A percentile compares a stretch with the other conserved stretches of the same genome.
Evolutionary conservation across 2,113 vertebrate species (phyloP).

Genomic region (Chlamydotis undulata): DNA sequence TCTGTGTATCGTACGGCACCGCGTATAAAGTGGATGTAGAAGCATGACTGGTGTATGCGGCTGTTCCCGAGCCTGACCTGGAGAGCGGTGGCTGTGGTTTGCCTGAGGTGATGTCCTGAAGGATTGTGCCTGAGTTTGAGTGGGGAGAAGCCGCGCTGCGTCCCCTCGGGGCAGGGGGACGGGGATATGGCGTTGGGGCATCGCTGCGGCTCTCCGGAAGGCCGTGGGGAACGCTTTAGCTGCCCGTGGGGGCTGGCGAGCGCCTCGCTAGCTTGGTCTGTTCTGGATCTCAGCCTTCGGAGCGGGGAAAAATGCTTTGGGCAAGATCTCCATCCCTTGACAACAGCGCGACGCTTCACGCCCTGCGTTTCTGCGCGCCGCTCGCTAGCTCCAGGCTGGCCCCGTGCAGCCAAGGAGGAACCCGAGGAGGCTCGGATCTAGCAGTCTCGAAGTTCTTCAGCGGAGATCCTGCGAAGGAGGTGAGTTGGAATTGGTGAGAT

Average conservation of each 20-base stretch:
- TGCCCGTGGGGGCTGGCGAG: rapidly evolving
- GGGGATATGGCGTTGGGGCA: too few relatives aligned
- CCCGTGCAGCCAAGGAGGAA: background rate
- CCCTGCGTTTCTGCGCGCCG: background rate
- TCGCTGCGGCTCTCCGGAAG: rapidly evolving
- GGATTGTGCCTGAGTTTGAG: background rate
- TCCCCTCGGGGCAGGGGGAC: background rate
- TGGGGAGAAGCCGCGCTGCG: background rate
- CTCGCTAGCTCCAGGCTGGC: background rate
- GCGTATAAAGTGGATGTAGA: constrained; percentile 76
- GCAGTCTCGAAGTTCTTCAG: background rate
- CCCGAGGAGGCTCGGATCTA: background rate
- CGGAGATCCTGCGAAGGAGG: background rate
- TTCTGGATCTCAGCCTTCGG: background rate
- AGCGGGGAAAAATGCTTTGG: rapidly evolving
- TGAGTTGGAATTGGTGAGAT: background rate
- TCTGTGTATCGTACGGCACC: constrained; percentile 77
- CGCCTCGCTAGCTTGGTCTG: background rate
- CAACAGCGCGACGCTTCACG: rapidly evolving
- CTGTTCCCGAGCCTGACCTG: background rate
- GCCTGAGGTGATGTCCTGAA: background rate
- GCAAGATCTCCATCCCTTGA: background rate
- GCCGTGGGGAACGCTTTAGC: background rate
- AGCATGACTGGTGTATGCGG: constrained; percentile 40
- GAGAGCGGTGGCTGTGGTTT: background rate